Evolutionary conservation across 2,113 vertebrate genomes (phyloP), one percentile per base, ranked within the genome.

Genomic region (Aviceda subcristata): DNA sequence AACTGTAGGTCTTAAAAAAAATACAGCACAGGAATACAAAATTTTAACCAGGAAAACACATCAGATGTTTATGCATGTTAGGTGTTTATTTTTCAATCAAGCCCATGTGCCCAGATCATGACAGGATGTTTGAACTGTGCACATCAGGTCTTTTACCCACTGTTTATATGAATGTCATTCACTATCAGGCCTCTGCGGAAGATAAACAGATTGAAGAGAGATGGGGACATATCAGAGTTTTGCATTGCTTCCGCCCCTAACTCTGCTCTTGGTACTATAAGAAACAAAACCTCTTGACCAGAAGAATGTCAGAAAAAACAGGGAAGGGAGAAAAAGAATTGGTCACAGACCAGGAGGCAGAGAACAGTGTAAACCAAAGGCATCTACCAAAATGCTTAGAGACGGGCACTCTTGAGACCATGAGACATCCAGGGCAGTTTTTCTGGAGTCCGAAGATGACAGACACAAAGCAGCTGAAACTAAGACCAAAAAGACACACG

Each of bases 151-250:
- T 94, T 69, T 48, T 62, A 77, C 78, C 62, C 90, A 72, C 90
- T 98, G 97, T 96, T 98, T 98, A 97, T 94, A 76, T 50, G 90
- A 95, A 72, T 77, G 95, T 96, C 97, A 96, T 64, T 98, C 97
- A 97, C 73, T 93, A 94, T 90, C 96, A 78, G 95, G 72, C 64
- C 67, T 71, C 66, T 60, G 64, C 3, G 24, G 94, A 97, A 97
- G 94, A 97, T 51, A 97, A 98, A 97, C 85, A 98, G 96, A 96
- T 96, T 62, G 80, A 83, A 80, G 91, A 87, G 93, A 95, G 88
- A 92, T 94, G 95, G 81, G 81, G 88, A 94, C 80, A 36, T 92
- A 95, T 94, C 95, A 81, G 74, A 92, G 62, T 34, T 84, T n/a
- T 88, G 78, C 88, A 90, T 88, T 94, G 87, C 90, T 95, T 98